Evolutionary conservation across 2,113 vertebrate species (phyloP).

Genomic region (Pimephales promelas): DNA sequence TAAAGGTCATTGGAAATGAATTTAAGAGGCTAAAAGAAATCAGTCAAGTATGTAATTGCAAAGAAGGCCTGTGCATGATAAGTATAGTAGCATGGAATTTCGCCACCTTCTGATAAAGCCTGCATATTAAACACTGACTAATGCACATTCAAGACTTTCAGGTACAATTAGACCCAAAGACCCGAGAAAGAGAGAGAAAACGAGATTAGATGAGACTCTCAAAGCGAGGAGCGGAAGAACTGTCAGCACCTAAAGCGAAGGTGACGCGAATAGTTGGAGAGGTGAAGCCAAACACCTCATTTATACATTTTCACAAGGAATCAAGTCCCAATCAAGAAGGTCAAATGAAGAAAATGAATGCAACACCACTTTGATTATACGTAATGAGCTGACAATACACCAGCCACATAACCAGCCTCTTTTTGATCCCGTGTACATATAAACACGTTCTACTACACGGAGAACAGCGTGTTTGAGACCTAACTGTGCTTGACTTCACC

Average conservation of each 20-base stretch:
- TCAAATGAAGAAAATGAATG: background rate
- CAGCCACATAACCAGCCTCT: background rate
- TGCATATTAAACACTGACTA: slow-evolving; percentile 65
- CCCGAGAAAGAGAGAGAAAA: slow-evolving; percentile 11
- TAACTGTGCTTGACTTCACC: slow-evolving; percentile 34
- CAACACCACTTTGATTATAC: background rate
- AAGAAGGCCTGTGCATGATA: slow-evolving; percentile 72
- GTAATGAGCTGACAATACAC: background rate
- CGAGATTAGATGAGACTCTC: slow-evolving; percentile 23
- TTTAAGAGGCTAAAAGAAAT: slow-evolving; percentile 78
- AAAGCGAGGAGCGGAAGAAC: background rate
- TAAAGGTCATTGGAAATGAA: slow-evolving; percentile 82
- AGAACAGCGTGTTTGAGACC: background rate
- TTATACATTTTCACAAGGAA: background rate
- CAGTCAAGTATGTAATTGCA: slow-evolving; percentile 83
- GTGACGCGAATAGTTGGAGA: background rate
- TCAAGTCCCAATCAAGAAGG: background rate
- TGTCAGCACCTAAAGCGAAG: slow-evolving; percentile 6
- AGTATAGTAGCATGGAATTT: slow-evolving; percentile 74
- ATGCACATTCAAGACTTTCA: slow-evolving; percentile 58
- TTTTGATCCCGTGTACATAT: background rate
- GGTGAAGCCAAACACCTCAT: background rate
- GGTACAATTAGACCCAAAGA: slow-evolving; percentile 52
- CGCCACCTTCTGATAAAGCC: slow-evolving; percentile 67
- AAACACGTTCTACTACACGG: background rate